Evolutionary conservation across 2,888 invertebrate genomes (phyloP), one percentile per base, ranked within the genome.

Genomic region (Heteromurus nitidus): DNA sequence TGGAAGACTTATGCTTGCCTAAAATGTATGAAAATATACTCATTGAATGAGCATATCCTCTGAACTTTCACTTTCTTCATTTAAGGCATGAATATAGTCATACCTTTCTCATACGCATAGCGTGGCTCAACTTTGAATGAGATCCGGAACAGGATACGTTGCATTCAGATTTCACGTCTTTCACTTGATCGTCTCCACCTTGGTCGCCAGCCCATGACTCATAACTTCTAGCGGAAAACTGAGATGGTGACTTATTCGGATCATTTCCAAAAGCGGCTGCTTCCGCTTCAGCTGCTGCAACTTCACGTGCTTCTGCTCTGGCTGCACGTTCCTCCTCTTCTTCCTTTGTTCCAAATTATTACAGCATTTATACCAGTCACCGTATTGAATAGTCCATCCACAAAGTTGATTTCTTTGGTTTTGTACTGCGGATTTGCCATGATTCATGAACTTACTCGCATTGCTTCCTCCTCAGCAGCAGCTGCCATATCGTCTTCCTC

Each of bases 1-100:
- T 88, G 98, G 98, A 89, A 98, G 93, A 91, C 97, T 98, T 90
- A 97, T 93, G 90, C 97, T 97, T 89, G 96, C 95, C 97, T 98
- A 96, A n/a, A n/a, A n/a, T n/a, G n/a, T n/a, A n/a, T n/a, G n/a
- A n/a, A n/a, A n/a, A n/a, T n/a, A n/a, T n/a, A n/a, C n/a, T n/a
- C n/a, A n/a, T n/a, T n/a, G n/a, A n/a, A n/a, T n/a, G n/a, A n/a
- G n/a, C n/a, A n/a, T n/a, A n/a, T n/a, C n/a, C n/a, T n/a, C n/a
- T n/a, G n/a, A n/a, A n/a, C n/a, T n/a, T n/a, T n/a, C n/a, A n/a
- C n/a, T n/a, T n/a, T n/a, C n/a, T n/a, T n/a, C n/a, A n/a, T n/a
- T n/a, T n/a, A n/a, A n/a, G n/a, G n/a, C n/a, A n/a, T n/a, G n/a
- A n/a, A n/a, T n/a, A n/a, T n/a, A n/a, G n/a, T n/a, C n/a, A n/a